Evolutionary conservation across 2,113 vertebrate species (phyloP), one percentile per base, ranked within the genome.

Genomic region (Emydocephalus ijimae): DNA sequence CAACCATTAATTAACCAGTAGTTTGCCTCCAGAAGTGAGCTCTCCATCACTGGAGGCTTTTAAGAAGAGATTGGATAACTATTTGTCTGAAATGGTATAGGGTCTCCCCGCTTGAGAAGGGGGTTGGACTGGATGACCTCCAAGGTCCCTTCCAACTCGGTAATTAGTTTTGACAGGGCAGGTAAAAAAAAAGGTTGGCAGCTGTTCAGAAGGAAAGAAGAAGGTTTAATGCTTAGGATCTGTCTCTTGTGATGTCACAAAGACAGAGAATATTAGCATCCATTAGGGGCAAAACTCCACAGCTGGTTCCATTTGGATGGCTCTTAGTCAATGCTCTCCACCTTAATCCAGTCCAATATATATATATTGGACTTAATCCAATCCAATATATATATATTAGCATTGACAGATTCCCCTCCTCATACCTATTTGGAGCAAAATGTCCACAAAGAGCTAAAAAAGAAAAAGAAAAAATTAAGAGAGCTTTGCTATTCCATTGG

Each of bases 221-320:
- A 23, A 43, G 39, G 50, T 21, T 50, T 61, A 45, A 34, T 3
- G 23, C n/a, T 34, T 52, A 50, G 26, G 29, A 34, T 21, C 24
- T 50, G 12, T 34, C 57, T 39, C 57, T 64, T 64, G 21, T 92
- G 91, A 92, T 92, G 91, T 92, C 91, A 88, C 57, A 92, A 64
- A 61, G 57, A 14, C 39, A 39, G 45, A 54, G 91, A 92, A 92
- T 34, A 8, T 88, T 52, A 29, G 24, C 10, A 0, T 1, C 0
- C 24, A n/a, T n/a, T 54, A 1, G 0, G 6, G 5, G 34, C 74
- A 43, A 81, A 81, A 81, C 2, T 23, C 34, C 34, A 43, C 18
- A 43, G 18, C 91, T 11, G 12, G 43, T 3, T 59, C 43, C 7
- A 0, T 39, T 88, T 91, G 5, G 20, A 1, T 29, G n/a, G 34